A percentile compares a stretch with the other conserved stretches of the same genome.
phyloP scores from a whole-genome alignment of 1,140 invertebrate species.

The Drosophila subobscura region DNA sequence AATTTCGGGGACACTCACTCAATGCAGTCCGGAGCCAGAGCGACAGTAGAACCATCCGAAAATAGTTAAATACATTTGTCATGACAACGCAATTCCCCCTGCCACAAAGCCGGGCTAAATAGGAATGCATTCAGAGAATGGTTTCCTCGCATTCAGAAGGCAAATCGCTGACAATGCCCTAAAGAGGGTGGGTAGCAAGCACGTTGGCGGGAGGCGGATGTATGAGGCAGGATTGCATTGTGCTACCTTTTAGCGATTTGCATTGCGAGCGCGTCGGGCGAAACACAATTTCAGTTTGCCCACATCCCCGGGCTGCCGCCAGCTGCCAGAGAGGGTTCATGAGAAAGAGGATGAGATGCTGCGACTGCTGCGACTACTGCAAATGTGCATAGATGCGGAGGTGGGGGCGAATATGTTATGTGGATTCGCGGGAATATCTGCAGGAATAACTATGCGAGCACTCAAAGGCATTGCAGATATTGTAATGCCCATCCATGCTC shows the following conservation, averaged over 20 bases:
- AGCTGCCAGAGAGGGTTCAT: too few relatives aligned
- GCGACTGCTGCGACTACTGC: too few relatives aligned
- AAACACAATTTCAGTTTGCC: constrained; percentile 75
- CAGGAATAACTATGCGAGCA: constrained; percentile 60
- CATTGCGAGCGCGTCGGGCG: constrained; percentile 65
- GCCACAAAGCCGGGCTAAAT: constrained; percentile 33
- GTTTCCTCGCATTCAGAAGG: constrained; percentile 73
- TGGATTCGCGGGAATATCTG: constrained; percentile 42
- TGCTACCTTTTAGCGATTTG: constrained; percentile 77
- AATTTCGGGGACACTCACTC: constrained; percentile 56
- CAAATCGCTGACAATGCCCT: constrained; percentile 78
- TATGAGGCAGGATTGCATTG: constrained; percentile 33
- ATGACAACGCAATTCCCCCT: constrained; percentile 60
- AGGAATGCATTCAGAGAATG: constrained; percentile 73
- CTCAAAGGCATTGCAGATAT: constrained; percentile 76
- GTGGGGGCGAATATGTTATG: constrained; percentile 9
- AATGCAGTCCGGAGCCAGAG: constrained; percentile 22
- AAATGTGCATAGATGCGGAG: constrained; percentile 13
- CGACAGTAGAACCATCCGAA: constrained; percentile 60
- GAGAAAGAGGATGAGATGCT: too few relatives aligned
- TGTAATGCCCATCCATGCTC: constrained; percentile 57
- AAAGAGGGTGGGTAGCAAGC: constrained; percentile 28
- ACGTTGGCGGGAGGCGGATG: neutral
- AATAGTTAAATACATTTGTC: constrained; percentile 81
- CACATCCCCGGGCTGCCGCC: constrained; percentile 48